phyloP scores from a whole-genome alignment of 1,140 invertebrate species.

The Drosophila melanica region DNA sequence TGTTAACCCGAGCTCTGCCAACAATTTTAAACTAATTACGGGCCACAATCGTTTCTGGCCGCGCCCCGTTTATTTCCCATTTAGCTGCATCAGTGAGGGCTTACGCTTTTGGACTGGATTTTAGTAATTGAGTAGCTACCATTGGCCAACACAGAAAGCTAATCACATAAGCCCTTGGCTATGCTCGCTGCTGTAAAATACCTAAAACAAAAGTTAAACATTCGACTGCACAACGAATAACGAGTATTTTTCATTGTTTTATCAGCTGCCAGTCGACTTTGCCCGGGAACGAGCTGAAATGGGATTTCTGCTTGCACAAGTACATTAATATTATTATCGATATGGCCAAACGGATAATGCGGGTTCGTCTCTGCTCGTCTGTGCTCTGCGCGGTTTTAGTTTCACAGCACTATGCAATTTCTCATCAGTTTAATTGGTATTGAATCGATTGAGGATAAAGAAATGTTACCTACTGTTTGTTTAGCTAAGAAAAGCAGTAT shows the following conservation, averaged over 20 bases:
- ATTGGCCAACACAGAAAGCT: slow-evolving; percentile 48
- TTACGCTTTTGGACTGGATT: slow-evolving; percentile 35
- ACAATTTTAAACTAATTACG: slow-evolving; percentile 68
- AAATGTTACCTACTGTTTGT: background rate
- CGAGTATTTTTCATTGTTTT: slow-evolving; percentile 45
- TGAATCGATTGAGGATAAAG: background rate
- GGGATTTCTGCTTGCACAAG: slow-evolving; percentile 10
- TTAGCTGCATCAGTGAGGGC: slow-evolving; percentile 33
- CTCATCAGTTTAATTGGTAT: slow-evolving; percentile 66
- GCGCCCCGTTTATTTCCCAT: slow-evolving; percentile 21
- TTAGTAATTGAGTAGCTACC: slow-evolving; percentile 47
- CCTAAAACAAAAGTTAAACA: slow-evolving; percentile 47
- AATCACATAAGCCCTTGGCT: slow-evolving; percentile 48
- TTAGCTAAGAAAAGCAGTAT: background rate
- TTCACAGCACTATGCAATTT: slow-evolving; percentile 14
- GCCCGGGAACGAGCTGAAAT: background rate
- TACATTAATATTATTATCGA: slow-evolving; percentile 32
- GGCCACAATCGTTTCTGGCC: slow-evolving; percentile 26
- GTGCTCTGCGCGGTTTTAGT: background rate
- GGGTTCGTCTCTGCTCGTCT: background rate
- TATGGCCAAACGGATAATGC: background rate
- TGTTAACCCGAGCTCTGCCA: slow-evolving; percentile 13
- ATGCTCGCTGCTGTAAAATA: slow-evolving; percentile 37
- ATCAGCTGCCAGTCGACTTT: background rate
- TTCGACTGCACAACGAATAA: background rate